These are phyloP conservation scores for Scylla paramamosain DNA, from an alignment of 1,140 invertebrate species.

Conservation along the genomic window DNA sequence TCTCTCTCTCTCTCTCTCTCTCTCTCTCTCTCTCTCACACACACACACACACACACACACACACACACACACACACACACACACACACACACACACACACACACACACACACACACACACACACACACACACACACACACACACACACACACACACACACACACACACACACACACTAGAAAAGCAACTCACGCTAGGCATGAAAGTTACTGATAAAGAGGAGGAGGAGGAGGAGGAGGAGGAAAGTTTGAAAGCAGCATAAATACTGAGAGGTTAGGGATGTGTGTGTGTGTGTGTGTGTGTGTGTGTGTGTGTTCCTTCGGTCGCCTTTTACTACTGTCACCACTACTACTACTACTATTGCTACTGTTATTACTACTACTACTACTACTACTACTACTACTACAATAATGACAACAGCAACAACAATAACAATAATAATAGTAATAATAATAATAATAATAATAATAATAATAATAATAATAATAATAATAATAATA, in stretches of 20 bases:
- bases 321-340: background rate
- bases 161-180: background rate
- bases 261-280: constrained; percentile 24
- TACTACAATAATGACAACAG: background rate
- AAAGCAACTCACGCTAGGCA: constrained; percentile 10
- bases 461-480: background rate
- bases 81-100: too few species aligned
- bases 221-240: background rate
- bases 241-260: constrained; percentile 14
- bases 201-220: constrained; percentile 19
- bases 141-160: background rate
- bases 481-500: constrained; percentile 5
- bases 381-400: background rate
- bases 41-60: too few species aligned
- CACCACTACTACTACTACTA: background rate
- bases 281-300: constrained; percentile 31
- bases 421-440: background rate
- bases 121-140: too few species aligned
- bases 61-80: too few species aligned
- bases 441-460: background rate
- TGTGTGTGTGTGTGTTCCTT: background rate
- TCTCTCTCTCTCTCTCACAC: too few species aligned
- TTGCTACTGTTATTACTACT: background rate
- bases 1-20: background rate
- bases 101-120: too few species aligned